Conservation (phyloP, 2,888 invertebrate genomes). For the Pedicia rivosa region DNA sequence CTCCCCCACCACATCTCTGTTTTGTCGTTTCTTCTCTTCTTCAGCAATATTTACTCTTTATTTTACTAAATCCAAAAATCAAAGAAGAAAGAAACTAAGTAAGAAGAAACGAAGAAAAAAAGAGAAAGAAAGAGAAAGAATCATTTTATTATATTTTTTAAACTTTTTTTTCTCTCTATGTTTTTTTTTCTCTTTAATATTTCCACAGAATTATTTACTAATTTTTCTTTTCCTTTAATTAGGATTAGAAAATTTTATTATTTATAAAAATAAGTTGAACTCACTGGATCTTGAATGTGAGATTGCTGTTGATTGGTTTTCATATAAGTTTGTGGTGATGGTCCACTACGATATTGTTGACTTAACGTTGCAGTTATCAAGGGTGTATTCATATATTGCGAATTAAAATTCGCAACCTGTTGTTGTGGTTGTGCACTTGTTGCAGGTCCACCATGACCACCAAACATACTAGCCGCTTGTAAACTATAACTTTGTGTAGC, state of each 20-base stretch:
- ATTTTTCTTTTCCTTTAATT: too few relatives aligned
- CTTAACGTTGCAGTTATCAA: slow-evolving; percentile 41
- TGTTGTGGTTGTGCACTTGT: slow-evolving; percentile 20
- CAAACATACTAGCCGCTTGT: slow-evolving; percentile 26
- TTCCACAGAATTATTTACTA: too few relatives aligned
- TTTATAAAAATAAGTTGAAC: slow-evolving; percentile 13
- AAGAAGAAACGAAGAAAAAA: background rate
- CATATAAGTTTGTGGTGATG: slow-evolving; percentile 25
- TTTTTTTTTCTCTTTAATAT: background rate
- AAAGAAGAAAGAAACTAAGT: background rate
- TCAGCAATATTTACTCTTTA: too few relatives aligned
- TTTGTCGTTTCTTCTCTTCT: too few relatives aligned
- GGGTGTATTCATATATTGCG: slow-evolving; percentile 43
- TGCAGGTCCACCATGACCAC: slow-evolving; percentile 24
- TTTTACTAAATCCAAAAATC: too few relatives aligned
- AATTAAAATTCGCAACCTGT: slow-evolving; percentile 31
- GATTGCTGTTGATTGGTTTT: slow-evolving; percentile 29
- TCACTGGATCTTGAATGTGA: slow-evolving; percentile 32
- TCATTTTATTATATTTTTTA: background rate
- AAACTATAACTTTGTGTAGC: slow-evolving; percentile 26
- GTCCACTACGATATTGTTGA: slow-evolving; percentile 27
- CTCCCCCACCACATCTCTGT: too few relatives aligned
- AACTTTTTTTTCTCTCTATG: background rate
- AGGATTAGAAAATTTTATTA: slow-evolving; percentile 1
- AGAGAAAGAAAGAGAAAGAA: background rate